Percentiles rank a stretch among this genome's conserved stretches.
These are phyloP conservation scores for Acrossocheilus fasciatus DNA, from an alignment of 2,797 vertebrate species.

Conservation along the genomic window DNA sequence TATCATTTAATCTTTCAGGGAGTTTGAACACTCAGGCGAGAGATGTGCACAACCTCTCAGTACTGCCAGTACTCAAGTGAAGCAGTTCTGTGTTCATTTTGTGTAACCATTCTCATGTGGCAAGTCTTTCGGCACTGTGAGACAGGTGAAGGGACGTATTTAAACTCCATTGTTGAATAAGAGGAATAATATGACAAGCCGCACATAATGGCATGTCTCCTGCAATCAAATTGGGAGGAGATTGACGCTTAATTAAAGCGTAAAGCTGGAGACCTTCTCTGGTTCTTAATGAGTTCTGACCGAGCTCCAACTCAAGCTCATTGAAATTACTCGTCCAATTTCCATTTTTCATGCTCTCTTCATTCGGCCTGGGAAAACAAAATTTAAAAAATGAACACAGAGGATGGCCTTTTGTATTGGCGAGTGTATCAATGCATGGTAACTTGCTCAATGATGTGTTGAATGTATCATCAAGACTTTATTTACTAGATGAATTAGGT, in stretches of 20 bases:
- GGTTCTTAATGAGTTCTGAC: constrained; percentile 46
- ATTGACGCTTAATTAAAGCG: constrained; percentile 64
- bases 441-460: background rate
- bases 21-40: constrained; percentile 22
- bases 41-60: constrained; percentile 35
- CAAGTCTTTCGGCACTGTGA: constrained; percentile 25
- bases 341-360: constrained; percentile 53
- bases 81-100: constrained; percentile 36
- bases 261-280: constrained; percentile 50
- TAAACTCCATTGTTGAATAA: constrained; percentile 45
- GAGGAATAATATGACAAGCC: constrained; percentile 53
- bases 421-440: background rate
- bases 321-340: constrained; percentile 43
- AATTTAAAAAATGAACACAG: constrained; percentile 34
- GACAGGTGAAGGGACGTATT: constrained; percentile 55
- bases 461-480: background rate
- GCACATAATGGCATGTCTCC: constrained; percentile 59
- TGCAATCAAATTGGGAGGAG: constrained; percentile 49
- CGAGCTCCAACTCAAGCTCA: constrained; percentile 29
- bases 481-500: constrained; percentile 5
- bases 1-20: constrained; percentile 43
- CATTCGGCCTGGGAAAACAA: constrained; percentile 33
- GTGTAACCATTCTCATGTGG: constrained; percentile 41
- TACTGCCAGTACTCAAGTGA: constrained; percentile 30
- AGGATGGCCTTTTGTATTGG: constrained; percentile 17